A percentile compares a stretch with the other conserved stretches of the same genome.
These are phyloP conservation scores for Hemaris fuciformis DNA, from an alignment of 2,888 invertebrate genomes.

Conservation along the genomic window DNA sequence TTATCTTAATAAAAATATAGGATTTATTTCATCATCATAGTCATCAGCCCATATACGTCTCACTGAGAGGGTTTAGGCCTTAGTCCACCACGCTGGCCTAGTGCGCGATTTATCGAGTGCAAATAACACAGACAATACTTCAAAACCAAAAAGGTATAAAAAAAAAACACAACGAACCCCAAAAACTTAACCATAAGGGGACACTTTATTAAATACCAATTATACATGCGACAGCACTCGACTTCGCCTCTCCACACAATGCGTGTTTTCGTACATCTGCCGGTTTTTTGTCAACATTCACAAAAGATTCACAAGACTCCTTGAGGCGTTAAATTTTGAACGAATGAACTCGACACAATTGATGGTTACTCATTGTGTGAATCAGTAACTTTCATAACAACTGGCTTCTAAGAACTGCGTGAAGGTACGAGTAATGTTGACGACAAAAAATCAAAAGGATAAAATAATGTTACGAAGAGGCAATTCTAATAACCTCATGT, in stretches of 20 bases:
- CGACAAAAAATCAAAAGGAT: background rate
- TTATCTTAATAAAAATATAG: too few species aligned
- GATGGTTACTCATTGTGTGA: constrained; percentile 5
- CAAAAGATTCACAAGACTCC: constrained; percentile 44
- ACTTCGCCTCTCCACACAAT: constrained; percentile 55
- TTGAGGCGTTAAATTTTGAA: constrained; percentile 69
- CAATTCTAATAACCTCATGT: background rate
- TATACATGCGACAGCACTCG: constrained; percentile 56
- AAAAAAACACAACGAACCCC: constrained; percentile 25
- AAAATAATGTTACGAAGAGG: background rate
- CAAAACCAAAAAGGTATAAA: background rate
- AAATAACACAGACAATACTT: too few species aligned
- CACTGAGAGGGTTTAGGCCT: too few species aligned
- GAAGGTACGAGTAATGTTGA: background rate
- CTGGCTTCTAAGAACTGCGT: constrained; percentile 12
- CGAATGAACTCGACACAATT: constrained; percentile 15
- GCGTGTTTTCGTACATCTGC: constrained; percentile 62
- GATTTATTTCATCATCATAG: too few species aligned
- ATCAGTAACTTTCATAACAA: background rate
- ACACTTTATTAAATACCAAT: constrained; percentile 75
- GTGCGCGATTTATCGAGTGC: too few species aligned
- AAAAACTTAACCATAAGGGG: constrained; percentile 32
- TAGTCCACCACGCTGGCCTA: too few species aligned
- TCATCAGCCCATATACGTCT: too few species aligned
- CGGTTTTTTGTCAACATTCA: constrained; percentile 32